Conservation (phyloP, 2,888 invertebrate genomes). For the Zeuzera pyrina region DNA sequence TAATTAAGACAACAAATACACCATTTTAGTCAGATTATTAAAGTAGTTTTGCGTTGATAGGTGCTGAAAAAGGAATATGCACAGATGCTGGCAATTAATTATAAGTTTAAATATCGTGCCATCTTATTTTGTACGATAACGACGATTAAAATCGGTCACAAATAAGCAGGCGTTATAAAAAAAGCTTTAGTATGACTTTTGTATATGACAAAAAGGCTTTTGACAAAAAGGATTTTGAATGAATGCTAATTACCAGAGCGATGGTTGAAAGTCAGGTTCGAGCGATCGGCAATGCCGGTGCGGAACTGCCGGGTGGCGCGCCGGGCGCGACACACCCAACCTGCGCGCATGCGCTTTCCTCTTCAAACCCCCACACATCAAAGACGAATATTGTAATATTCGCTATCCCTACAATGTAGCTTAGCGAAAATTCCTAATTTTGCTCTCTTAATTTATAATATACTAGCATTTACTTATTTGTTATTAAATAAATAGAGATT, state of each 20-base stretch:
- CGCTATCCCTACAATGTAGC: too few relatives aligned
- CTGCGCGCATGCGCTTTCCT: conserved; percentile 51
- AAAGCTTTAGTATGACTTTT: background rate
- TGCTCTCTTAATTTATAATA: too few relatives aligned
- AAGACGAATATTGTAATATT: too few relatives aligned
- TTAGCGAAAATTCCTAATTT: too few relatives aligned
- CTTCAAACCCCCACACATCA: too few relatives aligned
- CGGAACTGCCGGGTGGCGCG: conserved; percentile 29
- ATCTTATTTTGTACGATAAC: background rate
- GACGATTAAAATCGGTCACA: background rate
- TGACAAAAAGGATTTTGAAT: conserved; percentile 14
- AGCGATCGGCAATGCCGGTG: conserved; percentile 24
- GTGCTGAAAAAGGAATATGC: conserved; percentile 37
- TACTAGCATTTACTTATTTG: too few relatives aligned
- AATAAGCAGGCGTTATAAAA: background rate
- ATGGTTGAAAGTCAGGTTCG: conserved; percentile 22
- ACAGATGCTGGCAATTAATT: conserved; percentile 28
- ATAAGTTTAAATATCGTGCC: too few relatives aligned
- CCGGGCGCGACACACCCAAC: conserved; percentile 55
- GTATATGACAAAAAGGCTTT: background rate
- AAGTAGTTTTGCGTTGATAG: conserved; percentile 34
- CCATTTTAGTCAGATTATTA: background rate
- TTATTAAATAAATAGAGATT: too few relatives aligned
- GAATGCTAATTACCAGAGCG: conserved; percentile 33
- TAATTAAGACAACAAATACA: background rate